phyloP scores from a whole-genome alignment of 2,888 invertebrate species.

The Leptinotarsa tumamoca region DNA sequence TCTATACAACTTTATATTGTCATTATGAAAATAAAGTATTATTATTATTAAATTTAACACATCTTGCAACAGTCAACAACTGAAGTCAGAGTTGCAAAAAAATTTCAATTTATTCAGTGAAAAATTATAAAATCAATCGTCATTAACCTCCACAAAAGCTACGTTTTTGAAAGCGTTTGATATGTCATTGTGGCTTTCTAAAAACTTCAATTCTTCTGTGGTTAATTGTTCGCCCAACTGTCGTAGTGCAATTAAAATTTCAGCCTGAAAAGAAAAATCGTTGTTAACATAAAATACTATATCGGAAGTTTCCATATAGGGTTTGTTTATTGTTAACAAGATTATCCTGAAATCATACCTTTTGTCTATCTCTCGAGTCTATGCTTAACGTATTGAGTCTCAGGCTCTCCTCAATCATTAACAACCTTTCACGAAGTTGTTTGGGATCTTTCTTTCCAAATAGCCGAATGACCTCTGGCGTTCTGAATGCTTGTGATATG shows the following conservation, averaged over 20 bases:
- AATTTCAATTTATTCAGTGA: neutral
- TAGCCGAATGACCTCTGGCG: constrained; percentile 79
- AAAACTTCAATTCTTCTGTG: constrained; percentile 66
- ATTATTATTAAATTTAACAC: too few species aligned
- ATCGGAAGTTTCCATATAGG: too few species aligned
- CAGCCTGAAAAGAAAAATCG: constrained; percentile 60
- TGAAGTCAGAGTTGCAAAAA: too few species aligned
- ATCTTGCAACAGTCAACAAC: too few species aligned
- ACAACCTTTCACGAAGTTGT: constrained; percentile 72
- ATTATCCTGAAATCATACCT: constrained; percentile 56
- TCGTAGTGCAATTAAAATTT: constrained; percentile 68
- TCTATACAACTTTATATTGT: too few species aligned
- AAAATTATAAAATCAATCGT: constrained; percentile 46
- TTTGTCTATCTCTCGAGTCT: constrained; percentile 69
- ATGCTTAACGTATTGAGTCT: constrained; percentile 72
- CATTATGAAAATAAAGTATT: too few species aligned
- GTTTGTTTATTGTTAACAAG: neutral
- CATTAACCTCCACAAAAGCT: constrained; percentile 67
- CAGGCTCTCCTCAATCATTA: constrained; percentile 72
- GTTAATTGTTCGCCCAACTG: constrained; percentile 70
- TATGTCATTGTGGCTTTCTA: constrained; percentile 66
- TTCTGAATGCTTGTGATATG: constrained; percentile 79
- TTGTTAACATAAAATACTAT: too few species aligned
- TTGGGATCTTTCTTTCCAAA: constrained; percentile 79
- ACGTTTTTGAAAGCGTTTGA: constrained; percentile 62